These are phyloP conservation scores for Coenobita brevimanus DNA, from an alignment of 1,140 invertebrate genomes.

Conservation along the genomic window DNA sequence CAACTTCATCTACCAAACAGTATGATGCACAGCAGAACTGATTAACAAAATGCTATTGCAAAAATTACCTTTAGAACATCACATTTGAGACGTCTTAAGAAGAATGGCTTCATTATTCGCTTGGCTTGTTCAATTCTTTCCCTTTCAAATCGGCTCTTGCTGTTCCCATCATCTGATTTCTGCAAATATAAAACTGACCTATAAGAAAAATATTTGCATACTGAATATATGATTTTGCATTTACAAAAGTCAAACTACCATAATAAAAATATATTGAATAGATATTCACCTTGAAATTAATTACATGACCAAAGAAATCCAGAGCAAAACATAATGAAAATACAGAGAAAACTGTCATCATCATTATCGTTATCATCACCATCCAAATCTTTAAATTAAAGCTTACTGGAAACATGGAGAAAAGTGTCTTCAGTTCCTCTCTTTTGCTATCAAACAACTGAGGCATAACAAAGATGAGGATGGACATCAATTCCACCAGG, in stretches of 20 bases:
- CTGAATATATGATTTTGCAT: too few relatives aligned
- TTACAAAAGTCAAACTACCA: too few relatives aligned
- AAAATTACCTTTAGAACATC: conserved; percentile 81
- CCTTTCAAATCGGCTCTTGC: conserved; percentile 82
- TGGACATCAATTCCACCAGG: conserved; percentile 94
- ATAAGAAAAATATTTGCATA: conserved; percentile 61
- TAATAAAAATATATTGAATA: too few relatives aligned
- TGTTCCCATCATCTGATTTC: conserved; percentile 74
- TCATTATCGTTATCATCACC: too few relatives aligned
- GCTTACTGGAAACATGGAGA: conserved; percentile 77
- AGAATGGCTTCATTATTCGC: conserved; percentile 96
- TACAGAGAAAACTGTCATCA: too few relatives aligned
- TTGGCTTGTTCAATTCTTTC: conserved; percentile 94
- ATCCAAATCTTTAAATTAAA: neutral
- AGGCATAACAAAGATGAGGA: conserved; percentile 97
- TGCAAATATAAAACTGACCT: conserved; percentile 72
- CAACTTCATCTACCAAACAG: too few relatives aligned
- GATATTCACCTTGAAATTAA: too few relatives aligned
- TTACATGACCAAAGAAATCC: too few relatives aligned
- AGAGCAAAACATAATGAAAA: too few relatives aligned
- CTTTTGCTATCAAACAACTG: conserved; percentile 92
- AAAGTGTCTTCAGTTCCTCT: conserved; percentile 89
- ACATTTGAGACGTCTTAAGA: conserved; percentile 90
- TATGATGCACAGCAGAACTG: too few relatives aligned
- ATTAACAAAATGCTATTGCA: too few relatives aligned